Evolutionary conservation across 2,113 vertebrate species (phyloP).

Genomic region (Holacanthus passer): DNA sequence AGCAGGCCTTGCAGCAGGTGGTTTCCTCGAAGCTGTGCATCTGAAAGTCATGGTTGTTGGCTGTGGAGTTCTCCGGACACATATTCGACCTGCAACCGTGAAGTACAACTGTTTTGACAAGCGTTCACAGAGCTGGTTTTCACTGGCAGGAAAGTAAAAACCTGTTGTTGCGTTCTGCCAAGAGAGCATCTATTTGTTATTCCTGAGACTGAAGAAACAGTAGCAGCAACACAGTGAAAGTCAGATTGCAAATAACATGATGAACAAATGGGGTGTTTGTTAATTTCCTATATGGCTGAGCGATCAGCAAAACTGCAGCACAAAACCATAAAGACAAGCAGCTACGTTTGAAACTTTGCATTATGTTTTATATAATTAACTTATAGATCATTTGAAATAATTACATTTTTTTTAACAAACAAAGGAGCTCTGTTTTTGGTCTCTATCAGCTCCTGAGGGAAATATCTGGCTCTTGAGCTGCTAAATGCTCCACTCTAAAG

Average conservation of each 20-base stretch:
- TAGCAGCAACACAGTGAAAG: neutral
- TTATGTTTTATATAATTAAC: neutral
- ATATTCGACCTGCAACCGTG: constrained; percentile 90
- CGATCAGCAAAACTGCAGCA: neutral
- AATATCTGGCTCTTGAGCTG: neutral
- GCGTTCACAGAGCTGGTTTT: constrained; percentile 12
- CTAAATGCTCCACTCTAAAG: neutral
- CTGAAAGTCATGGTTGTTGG: constrained; percentile 95
- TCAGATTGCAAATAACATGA: constrained; percentile 1
- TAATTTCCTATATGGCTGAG: neutral
- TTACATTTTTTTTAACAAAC: no score
- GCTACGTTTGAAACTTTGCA: no score
- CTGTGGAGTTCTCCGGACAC: constrained; percentile 88
- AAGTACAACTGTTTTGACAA: neutral
- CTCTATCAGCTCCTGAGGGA: no score
- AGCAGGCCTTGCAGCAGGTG: constrained; percentile 91
- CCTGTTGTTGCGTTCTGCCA: neutral
- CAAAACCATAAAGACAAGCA: neutral
- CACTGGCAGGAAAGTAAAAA: neutral
- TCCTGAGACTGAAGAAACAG: neutral
- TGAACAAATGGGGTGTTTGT: neutral
- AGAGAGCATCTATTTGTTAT: neutral
- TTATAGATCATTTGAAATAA: neutral
- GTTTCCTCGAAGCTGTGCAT: constrained; percentile 97
- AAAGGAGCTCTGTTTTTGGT: no score